These are phyloP conservation scores for Lates calcarifer DNA, from an alignment of 2,113 vertebrate genomes.

Conservation along the genomic window DNA sequence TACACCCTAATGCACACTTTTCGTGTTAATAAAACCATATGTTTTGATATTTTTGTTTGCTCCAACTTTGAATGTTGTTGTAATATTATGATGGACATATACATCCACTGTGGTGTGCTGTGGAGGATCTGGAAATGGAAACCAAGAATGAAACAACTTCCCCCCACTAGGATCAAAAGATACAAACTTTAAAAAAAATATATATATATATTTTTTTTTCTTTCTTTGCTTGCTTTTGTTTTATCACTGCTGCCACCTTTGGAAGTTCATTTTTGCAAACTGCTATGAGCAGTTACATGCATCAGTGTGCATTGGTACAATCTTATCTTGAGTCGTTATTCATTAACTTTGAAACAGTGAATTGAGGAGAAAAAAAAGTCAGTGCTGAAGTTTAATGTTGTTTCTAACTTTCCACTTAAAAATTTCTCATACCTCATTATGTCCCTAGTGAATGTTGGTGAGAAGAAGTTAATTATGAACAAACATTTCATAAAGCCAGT, in stretches of 20 bases:
- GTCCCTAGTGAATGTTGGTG: background rate
- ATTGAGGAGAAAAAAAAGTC: background rate
- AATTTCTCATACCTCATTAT: background rate
- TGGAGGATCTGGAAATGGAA: background rate
- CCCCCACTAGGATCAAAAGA: background rate
- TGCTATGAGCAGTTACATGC: background rate
- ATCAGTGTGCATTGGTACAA: background rate
- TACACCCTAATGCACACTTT: background rate
- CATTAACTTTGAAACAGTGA: background rate
- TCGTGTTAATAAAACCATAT: background rate
- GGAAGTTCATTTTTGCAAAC: background rate
- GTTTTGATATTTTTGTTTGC: background rate
- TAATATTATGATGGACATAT: background rate
- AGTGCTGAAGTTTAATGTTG: background rate
- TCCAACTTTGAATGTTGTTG: background rate
- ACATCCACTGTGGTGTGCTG: background rate
- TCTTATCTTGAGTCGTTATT: background rate
- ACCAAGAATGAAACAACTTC: background rate
- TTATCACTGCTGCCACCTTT: background rate
- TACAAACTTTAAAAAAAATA: background rate
- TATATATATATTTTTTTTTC: background rate
- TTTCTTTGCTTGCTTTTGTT: background rate
- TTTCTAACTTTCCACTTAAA: background rate
- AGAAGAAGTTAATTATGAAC: constrained; percentile 14
- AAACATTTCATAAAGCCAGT: background rate